These are phyloP conservation scores for Pygoscelis adeliae DNA, from an alignment of 2,113 vertebrate genomes.

Conservation along the genomic window DNA sequence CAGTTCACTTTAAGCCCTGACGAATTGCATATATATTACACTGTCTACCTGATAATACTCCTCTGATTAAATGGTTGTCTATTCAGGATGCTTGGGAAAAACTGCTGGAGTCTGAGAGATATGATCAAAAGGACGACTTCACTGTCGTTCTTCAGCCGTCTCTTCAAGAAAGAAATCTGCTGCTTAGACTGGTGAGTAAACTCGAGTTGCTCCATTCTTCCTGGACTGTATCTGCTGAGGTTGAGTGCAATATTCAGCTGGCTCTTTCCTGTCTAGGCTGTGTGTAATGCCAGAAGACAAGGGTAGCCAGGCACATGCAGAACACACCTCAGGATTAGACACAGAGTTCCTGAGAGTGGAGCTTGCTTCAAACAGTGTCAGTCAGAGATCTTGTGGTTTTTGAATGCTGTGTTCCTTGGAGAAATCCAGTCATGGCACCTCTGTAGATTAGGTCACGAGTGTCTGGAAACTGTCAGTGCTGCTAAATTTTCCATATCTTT, in stretches of 20 bases:
- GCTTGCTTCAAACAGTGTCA: background rate
- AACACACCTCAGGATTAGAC: background rate
- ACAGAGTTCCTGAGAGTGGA: background rate
- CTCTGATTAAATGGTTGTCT: background rate
- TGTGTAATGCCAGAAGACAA: background rate
- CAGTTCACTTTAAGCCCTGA: background rate
- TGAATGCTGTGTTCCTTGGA: background rate
- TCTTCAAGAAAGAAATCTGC: conserved; percentile 66
- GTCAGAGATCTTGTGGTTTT: background rate
- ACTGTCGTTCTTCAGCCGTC: conserved; percentile 85
- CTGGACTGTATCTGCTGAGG: background rate
- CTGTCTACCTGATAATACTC: background rate
- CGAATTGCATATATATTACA: background rate
- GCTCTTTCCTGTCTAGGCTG: background rate
- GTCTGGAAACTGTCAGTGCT: background rate
- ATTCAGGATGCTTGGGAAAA: conserved; percentile 77
- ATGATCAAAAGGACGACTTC: conserved; percentile 80
- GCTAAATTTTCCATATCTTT: background rate
- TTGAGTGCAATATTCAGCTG: background rate
- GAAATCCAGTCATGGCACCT: background rate
- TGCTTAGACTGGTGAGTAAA: conserved; percentile 63
- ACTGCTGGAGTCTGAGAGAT: conserved; percentile 78
- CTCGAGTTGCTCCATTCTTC: background rate
- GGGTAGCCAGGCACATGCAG: too few species aligned
- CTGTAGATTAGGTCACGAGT: background rate